Conservation (phyloP, 64 coral and sea anemone species). For the Dendronephthya gigantea region DNA sequence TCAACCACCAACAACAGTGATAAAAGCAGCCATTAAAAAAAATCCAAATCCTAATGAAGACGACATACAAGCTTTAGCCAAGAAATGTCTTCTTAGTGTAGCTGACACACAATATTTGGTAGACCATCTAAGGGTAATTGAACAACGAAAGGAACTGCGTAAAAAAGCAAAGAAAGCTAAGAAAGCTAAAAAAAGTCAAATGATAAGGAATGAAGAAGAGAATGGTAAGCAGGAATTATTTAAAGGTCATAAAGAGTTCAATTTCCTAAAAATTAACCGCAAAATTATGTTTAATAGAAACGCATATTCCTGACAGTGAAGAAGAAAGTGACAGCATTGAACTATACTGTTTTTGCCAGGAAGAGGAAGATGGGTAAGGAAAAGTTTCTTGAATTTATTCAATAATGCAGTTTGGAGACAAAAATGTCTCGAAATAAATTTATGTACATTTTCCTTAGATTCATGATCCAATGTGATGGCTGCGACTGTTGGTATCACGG, state of each 20-base stretch:
- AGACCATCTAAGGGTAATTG: neutral
- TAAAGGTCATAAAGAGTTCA: neutral
- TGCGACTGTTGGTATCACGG: constrained; percentile 48
- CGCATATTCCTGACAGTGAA: neutral
- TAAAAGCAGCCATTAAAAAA: neutral
- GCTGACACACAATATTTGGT: neutral
- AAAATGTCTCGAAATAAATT: too few species aligned
- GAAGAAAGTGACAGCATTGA: neutral
- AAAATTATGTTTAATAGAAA: too few species aligned
- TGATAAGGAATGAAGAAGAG: neutral
- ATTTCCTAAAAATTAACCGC: too few species aligned
- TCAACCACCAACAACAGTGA: constrained; percentile 1
- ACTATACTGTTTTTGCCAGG: neutral
- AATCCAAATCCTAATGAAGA: neutral
- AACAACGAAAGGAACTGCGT: neutral
- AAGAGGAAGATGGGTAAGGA: neutral
- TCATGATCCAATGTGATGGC: constrained; percentile 25
- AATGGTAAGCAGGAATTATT: neutral
- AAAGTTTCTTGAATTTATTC: too few species aligned
- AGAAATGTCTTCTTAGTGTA: neutral
- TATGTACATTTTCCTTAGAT: neutral
- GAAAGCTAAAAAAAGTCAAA: neutral
- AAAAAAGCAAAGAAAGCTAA: too few species aligned
- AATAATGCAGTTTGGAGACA: too few species aligned
- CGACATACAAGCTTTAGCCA: constrained; percentile 13